Evolutionary conservation across 2,797 vertebrate species (phyloP), one percentile per base, ranked within the genome.

Genomic region (Echiichthys vipera): DNA sequence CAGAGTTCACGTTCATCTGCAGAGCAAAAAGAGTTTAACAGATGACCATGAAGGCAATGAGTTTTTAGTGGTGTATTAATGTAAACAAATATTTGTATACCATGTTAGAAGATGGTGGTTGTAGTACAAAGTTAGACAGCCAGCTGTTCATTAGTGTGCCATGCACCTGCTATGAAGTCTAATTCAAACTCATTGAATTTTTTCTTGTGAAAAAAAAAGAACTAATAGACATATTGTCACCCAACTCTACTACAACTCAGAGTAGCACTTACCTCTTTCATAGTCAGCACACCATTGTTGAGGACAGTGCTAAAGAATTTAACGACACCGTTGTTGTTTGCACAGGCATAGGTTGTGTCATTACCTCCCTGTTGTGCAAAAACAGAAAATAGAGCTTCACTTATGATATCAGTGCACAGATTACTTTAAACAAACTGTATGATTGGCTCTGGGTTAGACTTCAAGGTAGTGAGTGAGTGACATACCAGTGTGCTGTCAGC

Each of bases 301-400:
- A 78, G 40, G 3, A 13, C 0, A 15, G 78, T 7, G 0, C 15
- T 0, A 1, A 84, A 13, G 63, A 90, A 89, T 3, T 2, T 0
- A 0, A 90, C 45, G 0, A 0, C 0, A 0, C 42, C 12, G 0
- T 65, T 79, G 49, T 61, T 7, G 7, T 84, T 90, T 12, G 79
- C 86, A 29, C 89, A 92, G 25, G 91, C 0, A 22, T 82, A 91
- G 36, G 82, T 68, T 1, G 12, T 9, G 55, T 65, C 76, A 4
- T 66, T 65, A 0, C 0, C 17, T 39, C 50, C 73, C 90, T 91
- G 59, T 18, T 1, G 43, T 20, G 27, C 5, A 71, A 66, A 81
- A 79, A 0, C 42, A 77, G 3, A 49, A 42, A 77, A n/a, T n/a
- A n/a, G n/a, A n/a, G n/a, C n/a, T n/a, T n/a, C n/a, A n/a, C n/a